Evolutionary conservation across 30 jellyfish, hydroid and myxozoan genomes (phyloP), one percentile per base, ranked within the genome.

Genomic region (Hydra vulgaris): DNA sequence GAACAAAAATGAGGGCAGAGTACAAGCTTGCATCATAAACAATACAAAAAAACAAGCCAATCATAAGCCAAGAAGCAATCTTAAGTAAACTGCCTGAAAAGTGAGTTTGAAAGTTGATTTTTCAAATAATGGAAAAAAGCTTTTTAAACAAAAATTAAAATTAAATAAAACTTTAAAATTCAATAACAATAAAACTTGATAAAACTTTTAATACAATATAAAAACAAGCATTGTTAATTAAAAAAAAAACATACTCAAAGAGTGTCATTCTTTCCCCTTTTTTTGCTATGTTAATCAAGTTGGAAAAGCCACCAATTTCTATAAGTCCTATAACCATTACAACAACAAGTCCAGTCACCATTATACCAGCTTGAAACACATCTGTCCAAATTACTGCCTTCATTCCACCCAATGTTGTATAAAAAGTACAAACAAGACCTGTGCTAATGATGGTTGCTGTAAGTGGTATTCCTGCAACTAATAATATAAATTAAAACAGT

Each of bases 361-460:
- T 92, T 18, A 92, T 95, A 26, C 95, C 90, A 22, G 98, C 98
- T 81, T 92, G 98, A 69, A 92, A 92, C 15, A 92, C 98, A 74
- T 92, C 98, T 21, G 96, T 92, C 98, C 98, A 92, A 66, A 92
- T 92, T 24, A 92, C 98, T 24, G 98, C 98, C 27, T 92, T 92
- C 96, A 92, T 92, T 15, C 98, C 98, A 66, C 98, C 98, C 94
- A 92, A 83, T 0, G 98, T 92, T 21, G 98, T 92, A 84, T 92
- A 92, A 71, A 92, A 92, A 23, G 92, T 92, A 78, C 98, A 92
- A 7, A 92, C 98, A 66, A 92, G 66, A n/a, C 98, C 98, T 27
- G 98, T 87, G 16, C 95, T 87, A 24, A 92, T 84, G 76, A 92
- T 87, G 61, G 98, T 76, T 21, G 98, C 96, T 0, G 96, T 78